Conservation (phyloP, 2,888 invertebrate species). For the Noctua janthe region DNA sequence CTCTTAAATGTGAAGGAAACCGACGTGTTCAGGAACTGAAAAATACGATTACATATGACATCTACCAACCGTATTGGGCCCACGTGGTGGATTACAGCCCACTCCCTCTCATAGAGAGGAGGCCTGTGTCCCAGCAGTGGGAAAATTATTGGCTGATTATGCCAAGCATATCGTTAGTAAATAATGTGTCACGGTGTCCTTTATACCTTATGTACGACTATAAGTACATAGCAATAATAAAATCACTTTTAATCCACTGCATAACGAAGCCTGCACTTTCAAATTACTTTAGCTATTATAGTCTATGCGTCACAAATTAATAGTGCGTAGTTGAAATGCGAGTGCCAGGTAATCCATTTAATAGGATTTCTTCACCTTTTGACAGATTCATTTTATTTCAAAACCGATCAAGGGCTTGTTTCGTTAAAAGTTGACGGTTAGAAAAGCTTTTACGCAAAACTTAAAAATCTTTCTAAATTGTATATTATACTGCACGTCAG, state of each 20-base stretch:
- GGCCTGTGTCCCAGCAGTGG: not conserved
- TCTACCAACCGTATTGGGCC: not conserved
- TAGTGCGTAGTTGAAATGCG: not conserved
- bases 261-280: not conserved
- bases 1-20: not conserved
- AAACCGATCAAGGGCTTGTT: conserved; percentile 14
- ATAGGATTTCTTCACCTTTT: not conserved
- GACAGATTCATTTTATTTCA: conserved; percentile 1
- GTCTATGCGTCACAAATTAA: not conserved
- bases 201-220: not conserved
- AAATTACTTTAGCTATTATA: not conserved
- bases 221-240: not conserved
- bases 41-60: not conserved
- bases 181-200: not conserved
- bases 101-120: not conserved
- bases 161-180: not conserved
- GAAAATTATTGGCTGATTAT: not conserved
- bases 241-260: not conserved
- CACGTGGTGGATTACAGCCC: not conserved
- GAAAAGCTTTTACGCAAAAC: not conserved
- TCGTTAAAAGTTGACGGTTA: not conserved
- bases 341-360: not conserved
- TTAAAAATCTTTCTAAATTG: not conserved
- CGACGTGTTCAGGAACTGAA: not conserved
- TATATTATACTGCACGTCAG: not conserved